Conservation (phyloP, 1,140 invertebrate species). For the Diuraphis noxia region DNA sequence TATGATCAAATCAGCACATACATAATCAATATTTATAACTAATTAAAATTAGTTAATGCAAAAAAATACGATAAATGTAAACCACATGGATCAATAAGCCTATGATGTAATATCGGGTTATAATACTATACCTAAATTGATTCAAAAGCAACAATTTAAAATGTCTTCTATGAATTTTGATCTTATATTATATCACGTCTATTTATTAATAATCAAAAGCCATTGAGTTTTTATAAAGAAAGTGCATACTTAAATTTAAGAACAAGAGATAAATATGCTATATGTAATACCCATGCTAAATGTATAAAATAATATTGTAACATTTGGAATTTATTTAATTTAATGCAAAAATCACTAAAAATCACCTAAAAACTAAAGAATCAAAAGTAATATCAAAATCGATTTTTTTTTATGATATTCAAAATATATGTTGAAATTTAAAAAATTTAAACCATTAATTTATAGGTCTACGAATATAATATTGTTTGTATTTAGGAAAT, state of each 20-base stretch:
- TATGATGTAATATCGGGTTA: too few species aligned
- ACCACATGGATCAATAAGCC: not conserved
- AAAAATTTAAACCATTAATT: too few species aligned
- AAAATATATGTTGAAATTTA: too few species aligned
- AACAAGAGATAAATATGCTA: not conserved
- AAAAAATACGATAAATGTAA: not conserved
- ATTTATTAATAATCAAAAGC: not conserved
- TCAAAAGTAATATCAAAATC: too few species aligned
- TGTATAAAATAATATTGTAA: not conserved
- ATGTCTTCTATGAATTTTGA: too few species aligned
- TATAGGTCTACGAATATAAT: too few species aligned
- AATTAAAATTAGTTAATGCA: not conserved
- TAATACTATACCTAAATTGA: not conserved
- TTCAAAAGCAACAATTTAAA: not conserved
- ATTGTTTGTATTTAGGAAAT: too few species aligned
- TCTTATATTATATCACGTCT: too few species aligned
- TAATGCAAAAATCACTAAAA: too few species aligned
- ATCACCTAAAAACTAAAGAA: too few species aligned
- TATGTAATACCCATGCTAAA: not conserved
- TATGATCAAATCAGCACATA: not conserved
- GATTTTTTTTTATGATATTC: too few species aligned
- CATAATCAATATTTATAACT: not conserved
- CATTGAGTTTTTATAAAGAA: too few species aligned
- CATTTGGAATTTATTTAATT: not conserved
- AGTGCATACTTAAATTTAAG: not conserved